phyloP scores from a whole-genome alignment of 1,140 invertebrate genomes.

The Caenorhabditis inopinata region DNA sequence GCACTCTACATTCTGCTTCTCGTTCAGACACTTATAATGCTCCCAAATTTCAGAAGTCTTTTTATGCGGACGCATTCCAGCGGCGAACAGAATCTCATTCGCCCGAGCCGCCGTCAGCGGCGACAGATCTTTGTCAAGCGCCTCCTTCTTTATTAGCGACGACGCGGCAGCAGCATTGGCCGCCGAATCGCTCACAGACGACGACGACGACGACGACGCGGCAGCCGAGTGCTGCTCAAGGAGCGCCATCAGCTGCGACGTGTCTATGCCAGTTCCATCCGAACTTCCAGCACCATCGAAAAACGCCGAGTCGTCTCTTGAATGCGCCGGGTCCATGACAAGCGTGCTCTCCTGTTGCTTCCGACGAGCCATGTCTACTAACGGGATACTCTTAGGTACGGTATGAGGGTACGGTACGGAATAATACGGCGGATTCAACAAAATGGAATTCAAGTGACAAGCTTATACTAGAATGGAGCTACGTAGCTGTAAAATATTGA shows the following conservation, averaged over 20 bases:
- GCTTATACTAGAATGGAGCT: too few relatives aligned
- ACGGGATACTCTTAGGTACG: neutral
- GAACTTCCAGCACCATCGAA: neutral
- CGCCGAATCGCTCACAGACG: neutral
- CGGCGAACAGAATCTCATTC: neutral
- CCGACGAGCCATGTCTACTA: neutral
- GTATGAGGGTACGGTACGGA: neutral
- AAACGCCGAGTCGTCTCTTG: neutral
- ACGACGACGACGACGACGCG: neutral
- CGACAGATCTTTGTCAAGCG: constrained; percentile 2
- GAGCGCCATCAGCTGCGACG: neutral
- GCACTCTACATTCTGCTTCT: constrained; percentile 46
- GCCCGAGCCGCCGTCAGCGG: neutral
- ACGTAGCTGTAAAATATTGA: too few relatives aligned
- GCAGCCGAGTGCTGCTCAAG: neutral
- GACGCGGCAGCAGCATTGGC: too few relatives aligned
- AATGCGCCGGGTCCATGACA: neutral
- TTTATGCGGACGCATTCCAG: constrained; percentile 7
- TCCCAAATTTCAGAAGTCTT: constrained; percentile 50
- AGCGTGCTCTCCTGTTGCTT: constrained; percentile 8
- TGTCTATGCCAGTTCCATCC: neutral
- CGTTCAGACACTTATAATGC: constrained; percentile 35
- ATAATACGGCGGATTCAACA: too few relatives aligned
- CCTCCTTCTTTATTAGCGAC: too few relatives aligned
- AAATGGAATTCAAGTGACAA: too few relatives aligned